Conservation (phyloP, 2,888 invertebrate genomes). For the Rambutsinella grinnellia region DNA sequence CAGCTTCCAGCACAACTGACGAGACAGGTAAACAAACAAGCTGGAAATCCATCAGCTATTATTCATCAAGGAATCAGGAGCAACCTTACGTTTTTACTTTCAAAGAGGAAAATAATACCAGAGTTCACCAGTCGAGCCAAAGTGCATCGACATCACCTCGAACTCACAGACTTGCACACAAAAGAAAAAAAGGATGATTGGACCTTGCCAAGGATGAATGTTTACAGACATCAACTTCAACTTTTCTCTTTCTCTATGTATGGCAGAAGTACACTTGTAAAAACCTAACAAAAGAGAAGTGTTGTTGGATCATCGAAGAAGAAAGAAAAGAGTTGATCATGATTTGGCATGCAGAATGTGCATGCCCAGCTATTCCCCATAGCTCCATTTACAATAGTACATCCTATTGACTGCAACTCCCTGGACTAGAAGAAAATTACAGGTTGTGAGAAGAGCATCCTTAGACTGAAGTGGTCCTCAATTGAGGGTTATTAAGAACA, state of each 20-base stretch:
- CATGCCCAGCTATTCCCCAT: no score
- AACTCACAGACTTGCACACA: no score
- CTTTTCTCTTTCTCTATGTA: neutral
- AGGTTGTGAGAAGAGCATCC: conserved; percentile 43
- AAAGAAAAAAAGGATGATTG: no score
- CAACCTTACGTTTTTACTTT: no score
- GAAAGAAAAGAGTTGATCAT: neutral
- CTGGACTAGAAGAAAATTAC: conserved; percentile 31
- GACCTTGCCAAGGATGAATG: conserved; percentile 41
- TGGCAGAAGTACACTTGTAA: conserved; percentile 8
- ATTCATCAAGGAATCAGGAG: no score
- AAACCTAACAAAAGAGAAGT: no score
- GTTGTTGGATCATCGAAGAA: neutral
- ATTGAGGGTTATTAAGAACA: conserved; percentile 45
- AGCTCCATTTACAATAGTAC: neutral
- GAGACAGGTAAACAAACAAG: no score
- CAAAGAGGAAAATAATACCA: no score
- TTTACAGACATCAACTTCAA: conserved; percentile 15
- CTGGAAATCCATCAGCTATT: no score
- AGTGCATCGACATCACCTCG: conserved; percentile 3
- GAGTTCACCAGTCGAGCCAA: no score
- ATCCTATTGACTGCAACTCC: neutral
- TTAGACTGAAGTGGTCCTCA: conserved; percentile 43
- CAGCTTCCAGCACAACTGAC: neutral
- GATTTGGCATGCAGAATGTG: no score